These are phyloP conservation scores for Hydrochoerus hydrochaeris DNA, from an alignment of 2,113 vertebrate species.

Conservation along the genomic window DNA sequence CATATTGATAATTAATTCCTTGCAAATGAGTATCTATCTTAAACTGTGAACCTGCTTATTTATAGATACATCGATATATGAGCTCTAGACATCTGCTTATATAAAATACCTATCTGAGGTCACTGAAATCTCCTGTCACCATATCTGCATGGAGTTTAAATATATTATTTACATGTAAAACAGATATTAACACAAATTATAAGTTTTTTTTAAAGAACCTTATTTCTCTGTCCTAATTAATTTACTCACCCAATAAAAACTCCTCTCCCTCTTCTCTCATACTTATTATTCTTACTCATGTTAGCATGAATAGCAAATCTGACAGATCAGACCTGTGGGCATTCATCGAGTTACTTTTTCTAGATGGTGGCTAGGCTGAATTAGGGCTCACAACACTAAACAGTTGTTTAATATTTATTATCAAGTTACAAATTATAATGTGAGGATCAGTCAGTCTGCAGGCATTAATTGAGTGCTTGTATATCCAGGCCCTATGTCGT, in stretches of 20 bases:
- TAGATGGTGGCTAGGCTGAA: background rate
- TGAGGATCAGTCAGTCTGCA: rapidly evolving
- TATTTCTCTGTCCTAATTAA: conserved; percentile 3
- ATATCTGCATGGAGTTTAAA: background rate
- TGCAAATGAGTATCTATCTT: background rate
- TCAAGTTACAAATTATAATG: background rate
- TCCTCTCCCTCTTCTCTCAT: background rate
- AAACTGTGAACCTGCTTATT: background rate
- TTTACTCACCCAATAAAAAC: background rate
- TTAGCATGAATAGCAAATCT: background rate
- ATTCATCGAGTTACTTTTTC: background rate
- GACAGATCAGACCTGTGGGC: background rate
- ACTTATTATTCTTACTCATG: background rate
- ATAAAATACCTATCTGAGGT: background rate
- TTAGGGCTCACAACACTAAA: background rate
- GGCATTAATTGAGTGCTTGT: background rate
- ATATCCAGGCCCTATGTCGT: background rate
- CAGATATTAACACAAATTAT: background rate
- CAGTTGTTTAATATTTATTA: background rate
- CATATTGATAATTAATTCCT: background rate
- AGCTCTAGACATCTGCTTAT: background rate
- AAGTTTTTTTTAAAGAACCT: background rate
- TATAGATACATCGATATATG: too few relatives aligned
- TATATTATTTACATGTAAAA: background rate
- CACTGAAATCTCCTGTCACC: too few relatives aligned